phyloP scores from a whole-genome alignment of 2,797 vertebrate genomes.

The Anabas testudineus region DNA sequence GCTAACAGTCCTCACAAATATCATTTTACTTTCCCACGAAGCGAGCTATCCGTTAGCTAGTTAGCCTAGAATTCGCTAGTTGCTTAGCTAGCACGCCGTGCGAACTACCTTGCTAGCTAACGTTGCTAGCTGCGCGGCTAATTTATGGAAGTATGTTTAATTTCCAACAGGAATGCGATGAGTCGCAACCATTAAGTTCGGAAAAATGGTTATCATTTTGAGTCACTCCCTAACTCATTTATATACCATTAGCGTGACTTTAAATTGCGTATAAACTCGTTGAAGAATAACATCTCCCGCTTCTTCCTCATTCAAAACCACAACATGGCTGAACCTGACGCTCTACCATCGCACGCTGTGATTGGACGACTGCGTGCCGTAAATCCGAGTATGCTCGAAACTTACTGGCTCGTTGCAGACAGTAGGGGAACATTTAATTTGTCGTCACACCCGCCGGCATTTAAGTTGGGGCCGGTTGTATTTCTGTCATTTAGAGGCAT shows the following conservation, averaged over 20 bases:
- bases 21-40: slow-evolving; percentile 47
- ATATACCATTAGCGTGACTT: slow-evolving; percentile 48
- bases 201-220: slow-evolving; percentile 53
- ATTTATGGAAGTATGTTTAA: slow-evolving; percentile 76
- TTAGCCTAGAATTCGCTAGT: slow-evolving; percentile 56
- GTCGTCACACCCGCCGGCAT: slow-evolving; percentile 49
- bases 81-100: slow-evolving; percentile 65
- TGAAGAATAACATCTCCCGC: slow-evolving; percentile 86
- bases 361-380: slow-evolving; percentile 71
- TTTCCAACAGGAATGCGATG: slow-evolving; percentile 55
- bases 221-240: slow-evolving; percentile 42
- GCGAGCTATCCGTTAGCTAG: slow-evolving; percentile 56
- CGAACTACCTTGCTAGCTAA: slow-evolving; percentile 75
- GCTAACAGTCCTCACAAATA: slow-evolving; percentile 41
- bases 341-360: slow-evolving; percentile 46
- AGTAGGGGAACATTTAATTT: slow-evolving; percentile 30
- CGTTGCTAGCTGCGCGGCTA: slow-evolving; percentile 74
- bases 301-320: slow-evolving; percentile 92
- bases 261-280: slow-evolving; percentile 79
- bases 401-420: slow-evolving; percentile 61
- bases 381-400: slow-evolving; percentile 41
- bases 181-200: slow-evolving; percentile 57
- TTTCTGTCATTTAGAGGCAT: background rate
- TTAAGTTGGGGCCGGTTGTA: background rate
- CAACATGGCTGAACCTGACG: slow-evolving; percentile 86